Base-by-base conservation (phyloP, 1,140 invertebrate species). In the Bombus confusus region DNA sequence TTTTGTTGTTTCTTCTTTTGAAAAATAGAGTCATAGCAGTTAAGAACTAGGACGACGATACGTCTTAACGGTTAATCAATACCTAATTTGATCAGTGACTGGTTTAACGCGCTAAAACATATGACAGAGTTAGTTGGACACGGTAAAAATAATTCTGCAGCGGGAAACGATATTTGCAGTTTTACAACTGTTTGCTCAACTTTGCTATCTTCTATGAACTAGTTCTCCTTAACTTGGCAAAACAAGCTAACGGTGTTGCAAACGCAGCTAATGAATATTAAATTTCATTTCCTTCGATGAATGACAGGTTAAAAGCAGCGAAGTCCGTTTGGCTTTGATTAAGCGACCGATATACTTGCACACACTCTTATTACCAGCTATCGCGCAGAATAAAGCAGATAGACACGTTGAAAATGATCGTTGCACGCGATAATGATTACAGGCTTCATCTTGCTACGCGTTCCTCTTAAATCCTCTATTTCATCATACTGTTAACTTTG, bases 271-370 rank as follows among this genome's bases (percentile, higher is more conserved):
- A 39, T 76, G 47, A 57, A 59, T 41, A 68, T 68, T 68, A 34
- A 22, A 59, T 59, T 76, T 62, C 47, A 76, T 76, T 57, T 76
- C 75, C 74, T 37, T 37, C 31, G 57, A 41, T 15, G 75, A 62
- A 62, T 77, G 28, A 77, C 28, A 62, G 9, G 9, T n/a, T 41
- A 31, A 43, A 73, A 73, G 9, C 43, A 31, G 8, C 3, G 10
- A n/a, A n/a, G 18, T 68, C 31, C 31, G 22, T 37, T 68, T 68
- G 3, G 31, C 22, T 22, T 37, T 22, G 8, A 68, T 68, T 10
- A 37, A 37, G 15, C 2, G 66, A 68, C 8, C 64, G 31, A 66
- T 66, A 62, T n/a, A 52, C 47, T 52, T n/a, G 4, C 12, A 13
- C n/a, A n/a, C 28, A 13, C 4, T 13, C 59, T n/a, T 62, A 1